A percentile compares a stretch with the other conserved stretches of the same genome.
These are phyloP conservation scores for Electrophaes corylata DNA, from an alignment of 2,888 invertebrate species.

Conservation along the genomic window DNA sequence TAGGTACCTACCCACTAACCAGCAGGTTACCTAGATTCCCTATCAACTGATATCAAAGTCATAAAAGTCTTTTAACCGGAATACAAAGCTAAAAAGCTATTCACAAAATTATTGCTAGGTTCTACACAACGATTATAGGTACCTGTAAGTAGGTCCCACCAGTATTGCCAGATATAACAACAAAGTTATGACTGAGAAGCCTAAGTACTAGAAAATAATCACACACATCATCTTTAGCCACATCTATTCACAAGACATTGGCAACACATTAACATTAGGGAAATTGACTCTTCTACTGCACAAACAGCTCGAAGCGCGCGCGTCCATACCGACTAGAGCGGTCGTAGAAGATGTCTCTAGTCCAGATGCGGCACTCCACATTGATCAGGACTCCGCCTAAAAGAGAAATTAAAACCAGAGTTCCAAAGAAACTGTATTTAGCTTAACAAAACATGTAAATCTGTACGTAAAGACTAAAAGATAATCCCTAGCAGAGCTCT, in stretches of 20 bases:
- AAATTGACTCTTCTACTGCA: slow-evolving; percentile 54
- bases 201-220: not conserved
- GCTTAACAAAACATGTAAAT: too few species aligned
- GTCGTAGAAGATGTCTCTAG: slow-evolving; percentile 72
- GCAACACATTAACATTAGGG: not conserved
- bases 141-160: too few species aligned
- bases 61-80: too few species aligned
- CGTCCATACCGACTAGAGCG: slow-evolving; percentile 67
- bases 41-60: too few species aligned
- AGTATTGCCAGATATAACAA: not conserved
- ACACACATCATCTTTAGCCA: not conserved
- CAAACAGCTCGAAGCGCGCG: slow-evolving; percentile 70
- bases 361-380: slow-evolving; percentile 79
- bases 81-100: too few species aligned
- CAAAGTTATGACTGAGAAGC: not conserved
- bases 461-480: too few species aligned
- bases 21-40: too few species aligned
- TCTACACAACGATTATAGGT: too few species aligned
- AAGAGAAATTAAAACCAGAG: not conserved
- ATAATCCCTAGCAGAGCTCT: too few species aligned
- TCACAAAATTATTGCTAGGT: too few species aligned
- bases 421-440: too few species aligned
- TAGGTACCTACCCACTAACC: too few species aligned
- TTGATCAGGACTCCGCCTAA: slow-evolving; percentile 73
- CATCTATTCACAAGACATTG: not conserved